A percentile compares a stretch with the other conserved stretches of the same genome.
Evolutionary conservation across 2,113 vertebrate species (phyloP).

Genomic region (Megaptera novaeangliae): DNA sequence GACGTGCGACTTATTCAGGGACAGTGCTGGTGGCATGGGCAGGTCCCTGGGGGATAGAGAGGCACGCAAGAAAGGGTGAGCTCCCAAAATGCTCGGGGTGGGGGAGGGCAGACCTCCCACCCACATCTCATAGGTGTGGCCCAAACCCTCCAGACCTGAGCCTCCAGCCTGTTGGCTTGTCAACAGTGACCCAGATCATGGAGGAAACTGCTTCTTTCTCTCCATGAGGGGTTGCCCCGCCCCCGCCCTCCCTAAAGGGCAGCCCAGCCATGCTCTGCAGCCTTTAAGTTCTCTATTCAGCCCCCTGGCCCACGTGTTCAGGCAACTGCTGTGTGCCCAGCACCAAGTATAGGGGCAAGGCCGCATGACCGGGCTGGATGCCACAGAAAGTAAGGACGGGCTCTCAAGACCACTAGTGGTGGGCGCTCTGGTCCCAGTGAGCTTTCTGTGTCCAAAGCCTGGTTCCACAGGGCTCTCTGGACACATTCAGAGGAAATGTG

Average conservation of each 20-base stretch:
- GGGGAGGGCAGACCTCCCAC: background rate
- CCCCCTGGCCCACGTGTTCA: rapidly evolving
- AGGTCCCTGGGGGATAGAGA: background rate
- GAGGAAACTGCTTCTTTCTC: too few relatives aligned
- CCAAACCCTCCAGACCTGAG: background rate
- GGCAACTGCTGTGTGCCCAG: background rate
- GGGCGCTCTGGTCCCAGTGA: background rate
- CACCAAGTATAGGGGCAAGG: rapidly evolving
- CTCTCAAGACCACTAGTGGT: too few relatives aligned
- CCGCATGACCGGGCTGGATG: rapidly evolving
- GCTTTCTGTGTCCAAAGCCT: background rate
- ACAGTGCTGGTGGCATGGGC: rapidly evolving
- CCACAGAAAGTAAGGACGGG: too few relatives aligned
- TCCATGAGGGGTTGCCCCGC: background rate
- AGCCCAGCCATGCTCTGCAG: too few relatives aligned
- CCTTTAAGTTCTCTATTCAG: background rate
- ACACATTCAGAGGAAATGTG: background rate
- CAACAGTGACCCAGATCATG: background rate
- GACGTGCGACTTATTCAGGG: rapidly evolving
- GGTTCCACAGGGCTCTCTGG: background rate
- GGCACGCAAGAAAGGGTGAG: background rate
- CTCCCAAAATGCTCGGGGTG: rapidly evolving
- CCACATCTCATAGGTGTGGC: rapidly evolving
- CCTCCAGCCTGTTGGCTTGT: rapidly evolving
- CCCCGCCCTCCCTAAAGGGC: too few relatives aligned